A percentile compares a stretch with the other conserved stretches of the same genome.
Evolutionary conservation across 2,888 invertebrate genomes (phyloP).

Genomic region (Phyllotreta striolata): DNA sequence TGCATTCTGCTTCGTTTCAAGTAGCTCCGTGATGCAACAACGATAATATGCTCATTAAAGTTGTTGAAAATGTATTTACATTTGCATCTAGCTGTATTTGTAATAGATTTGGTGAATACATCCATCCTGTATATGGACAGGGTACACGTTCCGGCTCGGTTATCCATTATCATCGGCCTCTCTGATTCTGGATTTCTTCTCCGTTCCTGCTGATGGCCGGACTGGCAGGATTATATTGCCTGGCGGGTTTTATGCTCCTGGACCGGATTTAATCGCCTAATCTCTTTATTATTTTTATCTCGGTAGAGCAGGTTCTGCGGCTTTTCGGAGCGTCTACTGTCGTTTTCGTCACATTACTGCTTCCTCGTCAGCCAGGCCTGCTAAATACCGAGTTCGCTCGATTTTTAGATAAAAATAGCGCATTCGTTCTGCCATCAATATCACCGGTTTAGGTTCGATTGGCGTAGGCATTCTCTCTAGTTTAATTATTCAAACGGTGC

Average conservation of each 20-base stretch:
- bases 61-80: no score
- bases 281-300: constrained; percentile 27
- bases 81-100: background rate
- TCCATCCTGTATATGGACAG: constrained; percentile 10
- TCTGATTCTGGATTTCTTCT: constrained; percentile 15
- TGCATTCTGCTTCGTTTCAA: no score
- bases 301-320: constrained; percentile 17
- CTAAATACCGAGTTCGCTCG: no score
- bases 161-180: constrained; percentile 11
- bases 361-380: no score
- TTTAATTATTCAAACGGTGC: no score
- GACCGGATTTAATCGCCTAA: constrained; percentile 17
- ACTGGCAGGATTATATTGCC: constrained; percentile 15
- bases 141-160: constrained; percentile 1
- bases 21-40: background rate
- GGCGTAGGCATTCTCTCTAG: no score
- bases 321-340: constrained; percentile 21
- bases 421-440: no score
- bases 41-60: no score
- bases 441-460: no score
- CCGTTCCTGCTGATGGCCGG: constrained; percentile 14
- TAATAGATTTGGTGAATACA: background rate
- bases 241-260: constrained; percentile 21
- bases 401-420: no score
- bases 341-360: constrained; percentile 15